Evolutionary conservation across 2,113 vertebrate genomes (phyloP).

Genomic region (Charina bottae): DNA sequence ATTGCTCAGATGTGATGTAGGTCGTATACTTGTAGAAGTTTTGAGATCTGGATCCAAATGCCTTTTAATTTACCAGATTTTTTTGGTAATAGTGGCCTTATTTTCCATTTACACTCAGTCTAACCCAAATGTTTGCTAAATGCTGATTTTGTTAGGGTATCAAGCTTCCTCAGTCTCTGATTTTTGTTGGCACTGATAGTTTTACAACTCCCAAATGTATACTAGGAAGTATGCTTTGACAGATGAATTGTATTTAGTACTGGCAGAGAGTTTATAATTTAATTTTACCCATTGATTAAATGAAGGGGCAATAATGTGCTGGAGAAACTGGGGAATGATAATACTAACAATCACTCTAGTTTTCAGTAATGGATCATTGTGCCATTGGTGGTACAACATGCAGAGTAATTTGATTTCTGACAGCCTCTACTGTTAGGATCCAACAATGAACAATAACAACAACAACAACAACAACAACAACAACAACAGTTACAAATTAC

Average conservation of each 20-base stretch:
- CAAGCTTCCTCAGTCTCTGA: background rate
- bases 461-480: background rate
- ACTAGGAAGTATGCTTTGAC: slow-evolving; percentile 18
- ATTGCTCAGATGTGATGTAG: background rate
- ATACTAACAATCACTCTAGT: background rate
- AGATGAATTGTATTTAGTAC: slow-evolving; percentile 4
- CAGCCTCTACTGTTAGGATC: background rate
- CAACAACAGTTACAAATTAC: background rate
- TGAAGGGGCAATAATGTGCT: slow-evolving; percentile 20
- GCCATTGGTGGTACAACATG: background rate
- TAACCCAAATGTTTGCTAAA: slow-evolving; percentile 23
- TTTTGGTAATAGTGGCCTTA: slow-evolving; percentile 5
- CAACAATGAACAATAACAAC: background rate
- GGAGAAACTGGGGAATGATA: background rate
- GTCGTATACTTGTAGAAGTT: background rate
- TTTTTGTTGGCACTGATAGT: slow-evolving; percentile 20
- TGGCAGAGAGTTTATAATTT: slow-evolving; percentile 4
- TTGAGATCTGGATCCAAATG: slow-evolving; percentile 21
- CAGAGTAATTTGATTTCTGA: slow-evolving; percentile 7
- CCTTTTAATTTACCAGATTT: slow-evolving; percentile 5
- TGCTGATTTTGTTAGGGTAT: background rate
- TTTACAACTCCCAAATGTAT: background rate
- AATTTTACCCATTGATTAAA: background rate
- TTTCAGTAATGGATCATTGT: slow-evolving; percentile 1
- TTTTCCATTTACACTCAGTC: slow-evolving; percentile 27